Evolutionary conservation across 2,113 vertebrate species (phyloP).

Genomic region (Gracilinanus agilis): DNA sequence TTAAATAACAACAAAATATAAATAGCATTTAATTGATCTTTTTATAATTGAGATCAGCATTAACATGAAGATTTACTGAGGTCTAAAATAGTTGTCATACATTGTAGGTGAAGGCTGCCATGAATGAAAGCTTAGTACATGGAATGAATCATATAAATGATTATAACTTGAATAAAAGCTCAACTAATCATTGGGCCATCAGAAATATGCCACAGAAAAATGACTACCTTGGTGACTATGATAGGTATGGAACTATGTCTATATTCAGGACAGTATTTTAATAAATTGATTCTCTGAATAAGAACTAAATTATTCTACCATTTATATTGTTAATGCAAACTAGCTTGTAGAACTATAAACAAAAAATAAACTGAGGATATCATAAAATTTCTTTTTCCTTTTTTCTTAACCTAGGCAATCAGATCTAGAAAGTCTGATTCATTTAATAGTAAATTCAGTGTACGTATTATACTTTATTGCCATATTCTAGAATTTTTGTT

Average conservation of each 20-base stretch:
- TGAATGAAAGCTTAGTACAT: background rate
- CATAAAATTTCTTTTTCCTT: background rate
- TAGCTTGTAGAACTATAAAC: background rate
- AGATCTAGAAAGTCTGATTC: background rate
- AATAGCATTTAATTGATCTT: background rate
- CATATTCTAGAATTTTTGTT: background rate
- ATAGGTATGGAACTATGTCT: background rate
- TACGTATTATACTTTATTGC: background rate
- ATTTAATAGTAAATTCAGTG: background rate
- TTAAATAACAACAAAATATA: background rate
- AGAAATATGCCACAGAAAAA: background rate
- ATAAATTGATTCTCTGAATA: slow-evolving; percentile 39
- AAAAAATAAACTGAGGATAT: background rate
- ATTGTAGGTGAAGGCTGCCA: background rate
- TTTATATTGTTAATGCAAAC: slow-evolving; percentile 34
- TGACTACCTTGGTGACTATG: background rate
- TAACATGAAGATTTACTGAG: background rate
- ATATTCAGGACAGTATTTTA: slow-evolving; percentile 2
- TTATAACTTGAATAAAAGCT: background rate
- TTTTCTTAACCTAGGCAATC: background rate
- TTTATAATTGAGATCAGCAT: background rate
- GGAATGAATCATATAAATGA: background rate
- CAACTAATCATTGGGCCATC: background rate
- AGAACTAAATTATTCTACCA: slow-evolving; percentile 6
- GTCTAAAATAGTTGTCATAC: background rate